Evolutionary conservation across 2,888 invertebrate species (phyloP), one percentile per base, ranked within the genome.

Genomic region (Criorhina ranunculi): DNA sequence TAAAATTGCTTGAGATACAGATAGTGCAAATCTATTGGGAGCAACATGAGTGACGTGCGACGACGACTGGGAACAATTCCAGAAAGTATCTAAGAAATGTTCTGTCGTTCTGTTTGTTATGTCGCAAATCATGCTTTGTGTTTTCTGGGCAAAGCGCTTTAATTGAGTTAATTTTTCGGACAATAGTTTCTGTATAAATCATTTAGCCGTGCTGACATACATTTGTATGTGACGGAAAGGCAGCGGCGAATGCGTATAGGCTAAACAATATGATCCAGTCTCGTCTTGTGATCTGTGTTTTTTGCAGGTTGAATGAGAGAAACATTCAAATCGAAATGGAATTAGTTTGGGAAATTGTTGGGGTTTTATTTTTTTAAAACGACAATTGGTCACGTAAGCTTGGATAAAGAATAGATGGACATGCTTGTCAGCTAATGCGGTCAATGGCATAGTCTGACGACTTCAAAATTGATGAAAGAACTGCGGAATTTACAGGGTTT

Each of bases 111-210:
- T 40, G 37, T 70, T 33, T 46, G 53, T 69, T 17, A 40, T 66
- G 49, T 60, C 44, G 42, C 66, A 42, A 69, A 42, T 49, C 72
- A 67, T 57, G 19, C 31, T 17, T 55, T 46, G 2, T 66, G 35
- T 66, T 29, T 17, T 51, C 12, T 57, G 8, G 59, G 19, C n/a
- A 62, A 62, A 46, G 33, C 17, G 40, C 64, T 70, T 85, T 85
- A 85, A 85, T 85, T 85, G 76, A 85, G 80, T 85, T 59, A 80
- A 35, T 17, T 80, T 60, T 85, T 85, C 59, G 64, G 85, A 75
- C 75, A 85, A 79, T 73, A 67, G 62, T 62, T 31, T 35, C 17
- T 24, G 17, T 66, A 19, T 66, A 44, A 51, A 73, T 62, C 35
- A 42, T 59, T 69, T 59, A 51, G 57, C 31, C 51, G 11, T 33